Conservation (phyloP, 2,113 vertebrate species). For the Oreochromis tanganicae region DNA sequence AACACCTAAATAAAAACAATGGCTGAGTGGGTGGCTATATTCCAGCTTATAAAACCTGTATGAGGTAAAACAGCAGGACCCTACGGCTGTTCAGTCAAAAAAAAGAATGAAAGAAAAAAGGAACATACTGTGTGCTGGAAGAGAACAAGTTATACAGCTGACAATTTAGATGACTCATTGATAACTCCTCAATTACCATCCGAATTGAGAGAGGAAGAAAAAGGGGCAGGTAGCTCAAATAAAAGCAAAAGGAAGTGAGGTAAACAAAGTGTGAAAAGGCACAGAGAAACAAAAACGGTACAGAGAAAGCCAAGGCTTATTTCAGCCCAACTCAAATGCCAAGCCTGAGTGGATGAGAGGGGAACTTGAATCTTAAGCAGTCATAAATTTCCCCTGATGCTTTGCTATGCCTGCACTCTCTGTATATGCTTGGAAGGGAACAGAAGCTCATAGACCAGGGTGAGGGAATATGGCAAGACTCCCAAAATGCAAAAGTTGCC, state of each 20-base stretch:
- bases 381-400: slow-evolving; percentile 20
- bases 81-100: rapidly evolving
- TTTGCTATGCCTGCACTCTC: background rate
- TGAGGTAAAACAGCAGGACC: background rate
- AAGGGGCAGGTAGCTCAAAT: background rate
- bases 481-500: background rate
- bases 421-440: background rate
- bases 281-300: background rate
- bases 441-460: background rate
- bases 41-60: slow-evolving; percentile 23
- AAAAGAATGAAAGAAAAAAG: background rate
- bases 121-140: background rate
- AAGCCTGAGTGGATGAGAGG: background rate
- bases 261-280: background rate
- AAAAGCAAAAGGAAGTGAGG: background rate
- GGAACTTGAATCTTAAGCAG: slow-evolving; percentile 15
- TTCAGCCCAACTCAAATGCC: slow-evolving; percentile 19
- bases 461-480: slow-evolving; percentile 1
- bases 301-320: background rate
- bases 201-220: background rate
- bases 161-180: slow-evolving; percentile 16
- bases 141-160: background rate
- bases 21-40: background rate
- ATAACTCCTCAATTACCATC: background rate
- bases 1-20: slow-evolving; percentile 14